These are phyloP conservation scores for Clinocottus analis DNA, from an alignment of 2,113 vertebrate genomes.

Conservation along the genomic window DNA sequence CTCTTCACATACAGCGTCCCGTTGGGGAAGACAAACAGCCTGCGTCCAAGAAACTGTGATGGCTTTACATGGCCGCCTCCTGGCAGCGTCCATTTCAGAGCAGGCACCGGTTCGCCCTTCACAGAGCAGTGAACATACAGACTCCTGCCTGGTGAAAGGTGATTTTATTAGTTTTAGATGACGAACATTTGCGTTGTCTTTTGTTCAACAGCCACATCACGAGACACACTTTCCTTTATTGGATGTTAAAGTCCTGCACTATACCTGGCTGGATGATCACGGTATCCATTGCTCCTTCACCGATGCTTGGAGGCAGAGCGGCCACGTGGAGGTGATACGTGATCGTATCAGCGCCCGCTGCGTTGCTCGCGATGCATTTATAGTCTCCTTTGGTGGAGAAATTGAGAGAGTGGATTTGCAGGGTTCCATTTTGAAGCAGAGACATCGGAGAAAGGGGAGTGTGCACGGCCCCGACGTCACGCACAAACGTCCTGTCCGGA, in stretches of 20 bases:
- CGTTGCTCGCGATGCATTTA: conserved; percentile 87
- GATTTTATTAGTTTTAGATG: conserved; percentile 13
- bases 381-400: conserved; percentile 85
- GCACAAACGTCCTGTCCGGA: conserved; percentile 82
- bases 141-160: conserved; percentile 68
- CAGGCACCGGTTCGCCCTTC: conserved; percentile 79
- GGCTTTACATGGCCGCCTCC: conserved; percentile 77
- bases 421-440: conserved; percentile 82
- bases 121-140: conserved; percentile 82
- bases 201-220: neutral
- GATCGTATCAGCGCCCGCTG: conserved; percentile 83
- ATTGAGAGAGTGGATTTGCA: conserved; percentile 78
- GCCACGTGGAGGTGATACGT: conserved; percentile 83
- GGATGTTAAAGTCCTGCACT: neutral
- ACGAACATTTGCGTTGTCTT: neutral
- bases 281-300: conserved; percentile 70
- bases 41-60: conserved; percentile 79
- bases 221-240: neutral
- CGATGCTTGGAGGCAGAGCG: conserved; percentile 81
- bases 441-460: conserved; percentile 57
- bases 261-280: conserved; percentile 72
- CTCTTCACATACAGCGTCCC: conserved; percentile 82
- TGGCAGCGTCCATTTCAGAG: conserved; percentile 82
- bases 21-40: conserved; percentile 83
- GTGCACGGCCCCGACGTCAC: conserved; percentile 60